These are phyloP conservation scores for Fregata magnificens DNA, from an alignment of 2,113 vertebrate genomes.

Conservation along the genomic window DNA sequence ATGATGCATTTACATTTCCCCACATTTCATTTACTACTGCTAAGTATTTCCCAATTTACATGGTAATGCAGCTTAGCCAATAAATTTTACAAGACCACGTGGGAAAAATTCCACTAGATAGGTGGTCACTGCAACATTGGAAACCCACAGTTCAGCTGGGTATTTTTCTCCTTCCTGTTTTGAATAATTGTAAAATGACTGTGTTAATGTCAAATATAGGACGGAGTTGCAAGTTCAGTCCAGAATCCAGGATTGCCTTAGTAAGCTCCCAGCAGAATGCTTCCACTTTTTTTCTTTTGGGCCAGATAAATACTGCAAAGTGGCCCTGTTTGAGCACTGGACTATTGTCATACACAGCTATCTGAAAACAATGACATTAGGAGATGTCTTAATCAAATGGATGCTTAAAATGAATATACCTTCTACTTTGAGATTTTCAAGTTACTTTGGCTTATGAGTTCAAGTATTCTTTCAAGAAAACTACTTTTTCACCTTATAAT, in stretches of 20 bases:
- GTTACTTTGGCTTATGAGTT: neutral
- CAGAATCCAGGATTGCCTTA: neutral
- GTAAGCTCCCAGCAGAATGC: neutral
- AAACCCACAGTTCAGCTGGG: neutral
- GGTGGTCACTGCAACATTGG: neutral
- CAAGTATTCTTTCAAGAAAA: neutral
- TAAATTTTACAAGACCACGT: neutral
- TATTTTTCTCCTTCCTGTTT: neutral
- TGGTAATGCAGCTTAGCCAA: neutral
- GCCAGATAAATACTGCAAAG: neutral
- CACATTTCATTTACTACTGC: neutral
- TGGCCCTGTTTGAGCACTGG: neutral
- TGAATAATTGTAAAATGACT: neutral
- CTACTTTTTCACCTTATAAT: neutral
- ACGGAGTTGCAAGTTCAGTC: neutral
- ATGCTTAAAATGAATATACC: neutral
- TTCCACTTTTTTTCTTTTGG: neutral
- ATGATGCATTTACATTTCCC: neutral
- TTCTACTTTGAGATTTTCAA: neutral
- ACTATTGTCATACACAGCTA: neutral
- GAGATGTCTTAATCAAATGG: no score
- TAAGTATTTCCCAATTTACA: neutral
- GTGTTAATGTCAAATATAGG: neutral
- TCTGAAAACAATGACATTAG: rapidly evolving
- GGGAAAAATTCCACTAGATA: neutral